These are phyloP conservation scores for Hippocampus zosterae DNA, from an alignment of 2,113 vertebrate species.

Conservation along the genomic window DNA sequence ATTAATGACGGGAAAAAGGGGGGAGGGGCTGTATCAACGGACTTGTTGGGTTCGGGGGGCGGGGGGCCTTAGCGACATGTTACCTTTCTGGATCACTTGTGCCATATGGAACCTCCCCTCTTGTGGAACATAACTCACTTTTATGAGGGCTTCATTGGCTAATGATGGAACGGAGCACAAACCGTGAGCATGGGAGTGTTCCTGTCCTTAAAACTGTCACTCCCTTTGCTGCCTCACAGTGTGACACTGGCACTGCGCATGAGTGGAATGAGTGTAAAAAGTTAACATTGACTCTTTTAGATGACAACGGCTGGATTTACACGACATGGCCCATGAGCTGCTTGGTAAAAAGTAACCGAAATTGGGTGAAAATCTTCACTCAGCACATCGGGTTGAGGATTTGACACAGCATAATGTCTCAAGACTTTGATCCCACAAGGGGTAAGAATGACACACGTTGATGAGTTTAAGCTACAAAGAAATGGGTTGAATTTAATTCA, in stretches of 20 bases:
- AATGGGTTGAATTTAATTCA: no score
- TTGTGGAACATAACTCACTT: constrained; percentile 70
- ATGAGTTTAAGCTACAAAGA: no score
- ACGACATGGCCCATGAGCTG: neutral
- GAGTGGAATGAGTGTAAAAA: constrained; percentile 19
- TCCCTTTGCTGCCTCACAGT: constrained; percentile 42
- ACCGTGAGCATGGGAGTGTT: constrained; percentile 56
- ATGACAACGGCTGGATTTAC: neutral
- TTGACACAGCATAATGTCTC: no score
- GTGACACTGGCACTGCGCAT: constrained; percentile 26
- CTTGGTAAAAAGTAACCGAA: no score
- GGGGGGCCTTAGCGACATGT: constrained; percentile 66
- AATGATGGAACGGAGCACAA: constrained; percentile 69
- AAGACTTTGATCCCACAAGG: no score
- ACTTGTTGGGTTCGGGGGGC: constrained; percentile 69
- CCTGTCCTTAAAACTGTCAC: constrained; percentile 54
- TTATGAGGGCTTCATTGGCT: constrained; percentile 73
- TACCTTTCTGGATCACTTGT: constrained; percentile 73
- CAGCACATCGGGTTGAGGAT: no score
- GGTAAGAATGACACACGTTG: no score
- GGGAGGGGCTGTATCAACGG: constrained; percentile 64
- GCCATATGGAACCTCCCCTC: constrained; percentile 73
- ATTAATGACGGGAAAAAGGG: constrained; percentile 68
- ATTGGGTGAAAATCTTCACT: no score
- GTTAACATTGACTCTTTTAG: constrained; percentile 23